These are phyloP conservation scores for Pachydiplax longipennis DNA, from an alignment of 2,888 invertebrate species.

Conservation along the genomic window DNA sequence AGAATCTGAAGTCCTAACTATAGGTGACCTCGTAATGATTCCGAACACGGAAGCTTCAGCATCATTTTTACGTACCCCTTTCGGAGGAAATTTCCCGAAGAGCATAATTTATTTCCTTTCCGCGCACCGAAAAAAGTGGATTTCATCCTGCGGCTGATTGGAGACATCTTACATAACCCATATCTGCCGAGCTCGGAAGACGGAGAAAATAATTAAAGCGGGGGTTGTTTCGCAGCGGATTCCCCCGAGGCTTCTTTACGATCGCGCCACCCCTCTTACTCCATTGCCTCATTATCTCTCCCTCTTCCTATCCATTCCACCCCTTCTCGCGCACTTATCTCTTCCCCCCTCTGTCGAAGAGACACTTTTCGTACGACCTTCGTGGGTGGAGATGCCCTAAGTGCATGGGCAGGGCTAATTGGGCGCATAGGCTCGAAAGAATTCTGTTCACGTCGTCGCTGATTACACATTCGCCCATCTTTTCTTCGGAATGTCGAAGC, in stretches of 20 bases:
- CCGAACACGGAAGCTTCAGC: no score
- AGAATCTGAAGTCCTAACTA: no score
- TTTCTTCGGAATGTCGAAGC: neutral
- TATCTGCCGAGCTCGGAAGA: neutral
- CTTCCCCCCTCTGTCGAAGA: neutral
- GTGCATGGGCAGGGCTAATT: conserved; percentile 35
- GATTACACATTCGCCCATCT: conserved; percentile 17
- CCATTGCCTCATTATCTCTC: neutral
- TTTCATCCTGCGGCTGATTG: neutral
- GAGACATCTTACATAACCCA: neutral
- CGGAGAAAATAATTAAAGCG: conserved; percentile 37
- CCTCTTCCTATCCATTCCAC: neutral
- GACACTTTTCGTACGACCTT: neutral
- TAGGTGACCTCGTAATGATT: no score
- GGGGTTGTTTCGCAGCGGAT: conserved; percentile 27
- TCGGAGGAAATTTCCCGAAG: neutral
- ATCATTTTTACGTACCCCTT: neutral
- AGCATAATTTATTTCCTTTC: neutral
- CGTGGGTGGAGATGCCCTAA: neutral
- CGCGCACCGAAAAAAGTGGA: neutral
- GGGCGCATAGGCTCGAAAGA: conserved; percentile 24
- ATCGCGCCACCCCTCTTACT: neutral
- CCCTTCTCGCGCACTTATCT: neutral
- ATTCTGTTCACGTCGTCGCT: neutral
- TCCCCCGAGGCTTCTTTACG: neutral